Percentiles rank a stretch among this genome's conserved stretches.
Conservation (phyloP, 2,888 invertebrate species). For the Sphaerophoria taeniata region DNA sequence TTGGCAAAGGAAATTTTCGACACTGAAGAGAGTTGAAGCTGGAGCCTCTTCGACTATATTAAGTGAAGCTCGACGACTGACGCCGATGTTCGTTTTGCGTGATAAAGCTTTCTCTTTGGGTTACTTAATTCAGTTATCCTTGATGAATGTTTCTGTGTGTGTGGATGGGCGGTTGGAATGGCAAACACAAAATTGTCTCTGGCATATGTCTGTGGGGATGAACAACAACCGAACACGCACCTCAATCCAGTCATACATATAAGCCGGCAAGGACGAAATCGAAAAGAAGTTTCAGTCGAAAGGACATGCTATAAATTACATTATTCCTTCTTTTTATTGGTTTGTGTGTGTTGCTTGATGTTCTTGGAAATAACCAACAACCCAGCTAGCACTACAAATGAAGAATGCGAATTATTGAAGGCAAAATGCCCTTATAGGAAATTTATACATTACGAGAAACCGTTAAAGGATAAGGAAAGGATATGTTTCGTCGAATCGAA, state of each 20-base stretch:
- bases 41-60: conserved; percentile 2
- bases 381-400: neutral
- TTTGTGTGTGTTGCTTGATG: conserved; percentile 41
- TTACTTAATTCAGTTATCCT: conserved; percentile 69
- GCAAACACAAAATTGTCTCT: conserved; percentile 30
- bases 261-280: conserved; percentile 40
- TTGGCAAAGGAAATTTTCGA: neutral
- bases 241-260: neutral
- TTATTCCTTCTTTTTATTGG: conserved; percentile 43
- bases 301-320: conserved; percentile 71
- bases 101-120: conserved; percentile 66
- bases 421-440: conserved; percentile 2
- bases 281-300: conserved; percentile 68
- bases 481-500: neutral
- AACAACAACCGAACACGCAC: conserved; percentile 40
- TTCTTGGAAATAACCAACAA: neutral
- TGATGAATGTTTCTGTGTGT: conserved; percentile 60
- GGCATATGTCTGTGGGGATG: conserved; percentile 24
- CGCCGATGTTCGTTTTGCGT: conserved; percentile 65
- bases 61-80: conserved; percentile 42
- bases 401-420: conserved; percentile 6
- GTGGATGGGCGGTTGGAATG: neutral
- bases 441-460: conserved; percentile 28
- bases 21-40: neutral
- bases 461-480: conserved; percentile 29